Conservation (phyloP, 2,888 invertebrate species). For the Agonum fuliginosum region DNA sequence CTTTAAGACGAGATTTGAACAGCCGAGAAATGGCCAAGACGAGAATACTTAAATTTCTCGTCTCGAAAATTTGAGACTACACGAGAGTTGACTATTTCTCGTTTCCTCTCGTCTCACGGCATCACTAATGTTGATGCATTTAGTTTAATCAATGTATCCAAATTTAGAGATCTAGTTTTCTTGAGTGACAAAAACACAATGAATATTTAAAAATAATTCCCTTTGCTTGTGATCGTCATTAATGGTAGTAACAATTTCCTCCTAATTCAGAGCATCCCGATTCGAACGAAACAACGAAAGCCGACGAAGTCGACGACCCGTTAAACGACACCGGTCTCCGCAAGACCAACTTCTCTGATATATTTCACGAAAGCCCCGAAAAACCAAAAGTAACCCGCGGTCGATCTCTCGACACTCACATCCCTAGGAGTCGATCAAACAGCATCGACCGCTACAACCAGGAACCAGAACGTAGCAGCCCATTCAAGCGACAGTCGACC, state of each 20-base stretch:
- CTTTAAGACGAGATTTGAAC: no score
- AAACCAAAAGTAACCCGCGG: conserved; percentile 64
- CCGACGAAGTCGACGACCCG: conserved; percentile 77
- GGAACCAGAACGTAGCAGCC: conserved; percentile 62
- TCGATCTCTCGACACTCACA: conserved; percentile 67
- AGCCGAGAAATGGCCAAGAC: no score
- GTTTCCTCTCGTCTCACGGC: no score
- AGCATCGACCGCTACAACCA: conserved; percentile 70
- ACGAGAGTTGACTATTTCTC: no score
- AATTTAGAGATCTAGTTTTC: no score
- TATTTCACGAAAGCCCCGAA: conserved; percentile 75
- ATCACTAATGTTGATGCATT: no score
- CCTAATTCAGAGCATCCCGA: conserved; percentile 79
- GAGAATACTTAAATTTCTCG: no score
- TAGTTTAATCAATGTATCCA: no score
- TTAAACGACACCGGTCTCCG: conserved; percentile 82
- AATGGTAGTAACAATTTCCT: not conserved
- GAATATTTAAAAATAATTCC: not conserved
- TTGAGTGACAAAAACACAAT: no score
- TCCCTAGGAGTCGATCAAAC: conserved; percentile 71
- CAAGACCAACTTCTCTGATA: conserved; percentile 81
- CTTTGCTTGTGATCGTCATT: no score
- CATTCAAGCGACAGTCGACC: conserved; percentile 70
- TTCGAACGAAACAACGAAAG: conserved; percentile 66
- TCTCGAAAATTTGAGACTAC: no score